Evolutionary conservation across 2,113 vertebrate genomes (phyloP), one percentile per base, ranked within the genome.

Genomic region (Neolamprologus modestus): DNA sequence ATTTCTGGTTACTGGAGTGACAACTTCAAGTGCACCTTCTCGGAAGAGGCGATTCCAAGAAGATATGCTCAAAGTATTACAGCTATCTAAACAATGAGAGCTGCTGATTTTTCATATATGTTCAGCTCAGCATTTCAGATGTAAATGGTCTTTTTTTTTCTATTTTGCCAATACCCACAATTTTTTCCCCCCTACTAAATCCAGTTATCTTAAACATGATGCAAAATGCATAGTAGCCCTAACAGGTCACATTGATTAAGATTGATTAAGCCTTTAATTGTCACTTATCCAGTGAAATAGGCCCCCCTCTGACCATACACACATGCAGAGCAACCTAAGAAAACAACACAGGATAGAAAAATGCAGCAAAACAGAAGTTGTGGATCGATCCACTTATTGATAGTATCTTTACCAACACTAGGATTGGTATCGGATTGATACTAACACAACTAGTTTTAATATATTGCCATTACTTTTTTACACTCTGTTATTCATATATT

Each of bases 1-100:
- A 5, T 92, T 90, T 92, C 95, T 85, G 82, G 94, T 94, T 95
- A 35, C 4, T 35, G 9, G 9, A n/a, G 61, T 35, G 61, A 5
- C 63, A 71, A 5, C 12, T 71, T 24, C n/a, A 71, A 42, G 5
- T 3, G 19, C 7, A 71, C 63, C 33, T 66, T 37, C 61, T 66
- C 1, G 19, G 61, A 66, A 66, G 6, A 21, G 19, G 1, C 4
- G 3, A 35, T 37, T 13, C 33, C 33, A 37, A n/a, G 61, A 37
- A 66, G 7, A 13, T 66, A 12, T 66, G 61, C 33, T 66, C 4
- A 5, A 66, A 66, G 17, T 1, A 3, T 66, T 66, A 37, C 33
- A 66, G 19, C 61, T 66, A 66, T 13, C 59, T 33, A 63, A 33
- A 33, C 16, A 63, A 11, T 19, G 9, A 33, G 59, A 33, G 16